These are phyloP conservation scores for Cyclopterus lumpus DNA, from an alignment of 2,797 vertebrate genomes.

Conservation along the genomic window DNA sequence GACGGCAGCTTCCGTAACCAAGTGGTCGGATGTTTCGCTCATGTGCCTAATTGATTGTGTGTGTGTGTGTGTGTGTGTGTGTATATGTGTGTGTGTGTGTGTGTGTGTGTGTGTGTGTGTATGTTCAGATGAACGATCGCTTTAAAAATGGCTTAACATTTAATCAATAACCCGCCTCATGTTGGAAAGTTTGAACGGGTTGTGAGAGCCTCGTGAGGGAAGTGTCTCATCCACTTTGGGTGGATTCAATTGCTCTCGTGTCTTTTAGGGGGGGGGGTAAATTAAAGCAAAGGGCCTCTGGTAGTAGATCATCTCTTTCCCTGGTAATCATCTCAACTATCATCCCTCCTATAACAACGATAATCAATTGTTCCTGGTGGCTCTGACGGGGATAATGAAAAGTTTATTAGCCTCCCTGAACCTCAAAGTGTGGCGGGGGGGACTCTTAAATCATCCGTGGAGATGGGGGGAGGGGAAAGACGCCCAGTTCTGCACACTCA, in stretches of 20 bases:
- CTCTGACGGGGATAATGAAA: conserved; percentile 80
- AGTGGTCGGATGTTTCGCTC: conserved; percentile 26
- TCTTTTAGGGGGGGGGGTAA: conserved; percentile 46
- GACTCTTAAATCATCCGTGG: conserved; percentile 62
- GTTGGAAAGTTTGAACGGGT: conserved; percentile 30
- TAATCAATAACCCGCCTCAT: conserved; percentile 45
- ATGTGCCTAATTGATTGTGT: conserved; percentile 35
- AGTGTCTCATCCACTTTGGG: conserved; percentile 19
- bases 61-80: no score
- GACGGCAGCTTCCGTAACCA: conserved; percentile 22
- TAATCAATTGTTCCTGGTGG: conserved; percentile 76
- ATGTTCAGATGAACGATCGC: conserved; percentile 29
- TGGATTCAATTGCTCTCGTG: conserved; percentile 51
- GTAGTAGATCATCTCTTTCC: conserved; percentile 74
- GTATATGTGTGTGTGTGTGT: conserved; percentile 12
- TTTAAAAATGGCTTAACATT: conserved; percentile 53
- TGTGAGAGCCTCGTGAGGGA: conserved; percentile 13
- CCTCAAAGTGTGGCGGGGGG: conserved; percentile 68
- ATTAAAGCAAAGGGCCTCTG: conserved; percentile 53
- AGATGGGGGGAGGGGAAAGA: conserved; percentile 10
- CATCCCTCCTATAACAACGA: conserved; percentile 75
- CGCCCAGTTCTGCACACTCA: conserved; percentile 15
- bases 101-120: not conserved
- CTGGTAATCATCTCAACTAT: conserved; percentile 73
- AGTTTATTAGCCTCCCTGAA: conserved; percentile 77